Conservation (phyloP, 1,140 invertebrate species). For the Myzus persicae region DNA sequence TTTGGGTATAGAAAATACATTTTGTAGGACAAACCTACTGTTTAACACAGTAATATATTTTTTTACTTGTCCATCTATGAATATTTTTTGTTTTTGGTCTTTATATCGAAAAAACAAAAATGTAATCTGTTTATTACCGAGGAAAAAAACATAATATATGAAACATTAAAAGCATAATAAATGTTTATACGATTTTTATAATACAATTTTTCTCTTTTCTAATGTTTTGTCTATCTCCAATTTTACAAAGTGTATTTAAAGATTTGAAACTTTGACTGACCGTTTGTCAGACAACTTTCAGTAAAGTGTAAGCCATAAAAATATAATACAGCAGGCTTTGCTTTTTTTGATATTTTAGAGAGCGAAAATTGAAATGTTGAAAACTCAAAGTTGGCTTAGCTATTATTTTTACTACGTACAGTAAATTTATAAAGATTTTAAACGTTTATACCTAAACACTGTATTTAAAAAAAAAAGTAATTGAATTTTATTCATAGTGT, state of each 20-base stretch:
- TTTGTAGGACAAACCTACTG: too few species aligned
- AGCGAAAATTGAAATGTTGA: slow-evolving; percentile 1
- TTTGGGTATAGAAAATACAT: too few species aligned
- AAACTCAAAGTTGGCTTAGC: background rate
- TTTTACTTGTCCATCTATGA: too few species aligned
- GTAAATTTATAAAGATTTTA: slow-evolving; percentile 6
- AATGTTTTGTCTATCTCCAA: background rate
- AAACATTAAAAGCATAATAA: background rate
- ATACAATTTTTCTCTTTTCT: background rate
- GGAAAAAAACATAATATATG: background rate
- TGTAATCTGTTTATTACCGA: background rate
- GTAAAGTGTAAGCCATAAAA: background rate
- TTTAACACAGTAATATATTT: too few species aligned
- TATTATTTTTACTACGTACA: background rate
- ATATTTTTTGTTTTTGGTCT: too few species aligned
- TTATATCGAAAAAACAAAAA: background rate
- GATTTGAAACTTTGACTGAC: background rate
- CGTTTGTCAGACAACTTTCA: background rate
- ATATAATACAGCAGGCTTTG: background rate
- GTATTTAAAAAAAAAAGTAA: background rate
- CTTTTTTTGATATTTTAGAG: background rate
- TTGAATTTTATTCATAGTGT: background rate
- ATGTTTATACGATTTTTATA: background rate
- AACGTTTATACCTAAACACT: background rate
- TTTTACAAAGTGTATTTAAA: slow-evolving; percentile 1